Evolutionary conservation across 92 coral and sea anemone species (phyloP).

Genomic region (Parazoanthus atlanticus): DNA sequence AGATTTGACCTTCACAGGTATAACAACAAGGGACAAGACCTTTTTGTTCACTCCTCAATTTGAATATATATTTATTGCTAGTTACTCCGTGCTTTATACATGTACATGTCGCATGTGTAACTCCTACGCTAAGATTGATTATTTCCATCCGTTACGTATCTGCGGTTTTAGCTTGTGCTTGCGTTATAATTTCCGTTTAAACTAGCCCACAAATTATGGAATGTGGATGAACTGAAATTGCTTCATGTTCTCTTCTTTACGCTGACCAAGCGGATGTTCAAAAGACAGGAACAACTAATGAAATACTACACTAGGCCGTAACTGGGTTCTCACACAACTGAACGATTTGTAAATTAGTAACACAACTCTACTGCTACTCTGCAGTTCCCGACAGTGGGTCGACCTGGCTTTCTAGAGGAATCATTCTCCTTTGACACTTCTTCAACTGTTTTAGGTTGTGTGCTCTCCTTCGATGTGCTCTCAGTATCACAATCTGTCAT

Average conservation of each 20-base stretch:
- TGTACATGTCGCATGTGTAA: too few relatives aligned
- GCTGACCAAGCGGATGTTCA: background rate
- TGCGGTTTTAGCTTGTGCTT: too few relatives aligned
- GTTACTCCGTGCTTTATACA: too few relatives aligned
- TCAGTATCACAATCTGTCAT: slow-evolving; percentile 20
- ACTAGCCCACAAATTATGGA: background rate
- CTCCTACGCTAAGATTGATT: too few relatives aligned
- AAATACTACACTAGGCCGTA: background rate
- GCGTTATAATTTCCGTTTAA: background rate
- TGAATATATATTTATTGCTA: too few relatives aligned
- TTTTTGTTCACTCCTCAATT: too few relatives aligned
- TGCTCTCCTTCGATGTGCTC: slow-evolving; percentile 18
- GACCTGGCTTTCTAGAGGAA: too few relatives aligned
- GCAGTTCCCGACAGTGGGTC: too few relatives aligned
- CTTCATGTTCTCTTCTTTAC: slow-evolving; percentile 1
- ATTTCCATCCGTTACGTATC: too few relatives aligned
- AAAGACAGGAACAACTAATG: slow-evolving; percentile 2
- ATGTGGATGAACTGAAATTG: too few relatives aligned
- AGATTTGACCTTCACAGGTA: background rate
- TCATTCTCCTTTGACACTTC: slow-evolving; percentile 29
- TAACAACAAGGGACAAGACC: too few relatives aligned
- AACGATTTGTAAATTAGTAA: background rate
- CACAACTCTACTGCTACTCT: background rate
- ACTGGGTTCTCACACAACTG: background rate
- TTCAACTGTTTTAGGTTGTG: slow-evolving; percentile 15